A percentile compares a stretch with the other conserved stretches of the same genome.
Evolutionary conservation across 2,888 invertebrate species (phyloP).

Genomic region (Drosophila engyochracea): DNA sequence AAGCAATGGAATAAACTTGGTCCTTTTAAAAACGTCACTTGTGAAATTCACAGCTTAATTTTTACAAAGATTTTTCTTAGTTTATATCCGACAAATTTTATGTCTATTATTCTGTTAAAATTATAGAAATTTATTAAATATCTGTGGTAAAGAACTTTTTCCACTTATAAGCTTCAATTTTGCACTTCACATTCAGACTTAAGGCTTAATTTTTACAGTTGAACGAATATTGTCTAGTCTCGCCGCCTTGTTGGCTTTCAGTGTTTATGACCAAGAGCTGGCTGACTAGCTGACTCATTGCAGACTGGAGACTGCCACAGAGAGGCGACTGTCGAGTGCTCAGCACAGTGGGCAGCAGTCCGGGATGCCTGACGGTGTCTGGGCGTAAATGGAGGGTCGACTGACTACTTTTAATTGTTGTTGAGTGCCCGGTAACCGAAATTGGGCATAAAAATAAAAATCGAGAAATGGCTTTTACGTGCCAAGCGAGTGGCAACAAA

Average conservation of each 20-base stretch:
- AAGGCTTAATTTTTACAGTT: constrained; percentile 18
- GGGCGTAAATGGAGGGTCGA: constrained; percentile 17
- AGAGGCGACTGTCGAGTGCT: constrained; percentile 44
- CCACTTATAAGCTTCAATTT: background rate
- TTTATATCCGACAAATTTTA: background rate
- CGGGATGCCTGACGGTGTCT: background rate
- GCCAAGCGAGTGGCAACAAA: constrained; percentile 40
- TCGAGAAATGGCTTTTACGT: constrained; percentile 42
- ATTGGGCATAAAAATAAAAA: constrained; percentile 35
- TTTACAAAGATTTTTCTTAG: background rate
- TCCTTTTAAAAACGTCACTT: background rate
- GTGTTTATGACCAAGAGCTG: constrained; percentile 31
- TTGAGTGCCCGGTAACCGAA: constrained; percentile 29
- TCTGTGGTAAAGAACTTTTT: background rate
- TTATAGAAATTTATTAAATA: background rate
- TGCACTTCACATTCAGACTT: constrained; percentile 8
- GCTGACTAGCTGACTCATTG: constrained; percentile 30
- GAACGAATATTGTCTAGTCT: constrained; percentile 6
- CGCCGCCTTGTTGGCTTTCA: constrained; percentile 30
- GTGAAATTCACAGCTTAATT: background rate
- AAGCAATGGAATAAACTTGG: background rate
- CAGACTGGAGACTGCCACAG: constrained; percentile 25
- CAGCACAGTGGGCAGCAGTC: constrained; percentile 63
- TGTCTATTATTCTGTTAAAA: background rate
- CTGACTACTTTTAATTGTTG: constrained; percentile 38